phyloP scores from a whole-genome alignment of 2,888 invertebrate species.

The Sphecodes monilicornis region DNA sequence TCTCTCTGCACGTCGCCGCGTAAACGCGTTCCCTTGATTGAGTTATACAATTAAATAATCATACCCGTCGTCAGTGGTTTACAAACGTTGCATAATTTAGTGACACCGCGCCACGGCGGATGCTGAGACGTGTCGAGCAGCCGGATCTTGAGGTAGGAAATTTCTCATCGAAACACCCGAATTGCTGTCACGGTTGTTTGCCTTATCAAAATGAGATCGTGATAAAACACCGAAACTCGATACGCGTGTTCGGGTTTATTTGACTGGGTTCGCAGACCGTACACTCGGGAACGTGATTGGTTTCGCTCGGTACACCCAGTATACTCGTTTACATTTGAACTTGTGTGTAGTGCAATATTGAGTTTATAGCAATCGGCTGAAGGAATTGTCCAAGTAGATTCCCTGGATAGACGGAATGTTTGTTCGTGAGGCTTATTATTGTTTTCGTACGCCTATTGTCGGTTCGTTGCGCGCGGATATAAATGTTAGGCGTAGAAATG shows the following conservation, averaged over 20 bases:
- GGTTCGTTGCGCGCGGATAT: neutral
- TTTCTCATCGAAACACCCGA: conserved; percentile 22
- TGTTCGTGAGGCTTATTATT: neutral
- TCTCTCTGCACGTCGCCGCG: conserved; percentile 21
- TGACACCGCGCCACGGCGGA: conserved; percentile 28
- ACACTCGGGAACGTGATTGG: neutral
- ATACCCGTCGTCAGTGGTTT: conserved; percentile 70
- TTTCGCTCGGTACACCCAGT: neutral
- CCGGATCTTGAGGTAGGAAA: conserved; percentile 37
- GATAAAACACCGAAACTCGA: neutral
- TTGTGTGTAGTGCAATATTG: neutral
- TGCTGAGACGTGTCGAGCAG: conserved; percentile 9
- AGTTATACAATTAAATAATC: conserved; percentile 69
- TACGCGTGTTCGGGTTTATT: neutral
- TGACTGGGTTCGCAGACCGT: neutral
- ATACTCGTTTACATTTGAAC: neutral
- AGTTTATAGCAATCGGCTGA: neutral
- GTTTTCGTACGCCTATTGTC: neutral
- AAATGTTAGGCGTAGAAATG: neutral
- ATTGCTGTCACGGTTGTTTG: neutral
- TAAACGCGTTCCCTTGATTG: conserved; percentile 54
- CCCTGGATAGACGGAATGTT: neutral
- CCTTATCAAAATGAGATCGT: neutral
- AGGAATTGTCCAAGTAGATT: neutral
- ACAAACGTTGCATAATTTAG: conserved; percentile 75